These are phyloP conservation scores for Peromyscus leucopus DNA, from an alignment of 2,113 vertebrate genomes.

Conservation along the genomic window DNA sequence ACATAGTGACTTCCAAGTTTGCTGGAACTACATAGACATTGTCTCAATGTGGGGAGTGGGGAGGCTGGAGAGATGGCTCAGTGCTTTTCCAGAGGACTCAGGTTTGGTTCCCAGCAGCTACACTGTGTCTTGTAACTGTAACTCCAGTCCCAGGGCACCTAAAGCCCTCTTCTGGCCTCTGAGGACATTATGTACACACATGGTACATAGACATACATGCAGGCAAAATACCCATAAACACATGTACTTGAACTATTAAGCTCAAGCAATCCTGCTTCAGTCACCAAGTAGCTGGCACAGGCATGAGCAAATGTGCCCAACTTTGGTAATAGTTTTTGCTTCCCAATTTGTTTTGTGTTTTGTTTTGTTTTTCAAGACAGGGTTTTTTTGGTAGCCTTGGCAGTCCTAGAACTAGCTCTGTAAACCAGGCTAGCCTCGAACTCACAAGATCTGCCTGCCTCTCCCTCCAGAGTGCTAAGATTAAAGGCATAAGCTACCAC, in stretches of 20 bases:
- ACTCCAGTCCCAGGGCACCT: neutral
- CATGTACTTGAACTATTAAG: neutral
- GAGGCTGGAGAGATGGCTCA: neutral
- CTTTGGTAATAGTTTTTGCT: neutral
- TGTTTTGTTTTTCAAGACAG: neutral
- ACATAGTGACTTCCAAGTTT: neutral
- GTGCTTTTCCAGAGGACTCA: neutral
- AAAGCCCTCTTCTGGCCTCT: neutral
- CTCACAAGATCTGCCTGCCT: neutral
- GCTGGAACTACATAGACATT: neutral
- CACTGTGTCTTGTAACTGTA: neutral
- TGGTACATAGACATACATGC: neutral
- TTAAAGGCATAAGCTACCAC: neutral
- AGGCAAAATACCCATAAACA: neutral
- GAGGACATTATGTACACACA: neutral
- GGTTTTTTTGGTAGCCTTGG: neutral
- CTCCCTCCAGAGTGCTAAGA: neutral
- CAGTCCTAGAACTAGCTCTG: neutral
- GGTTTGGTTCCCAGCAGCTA: neutral
- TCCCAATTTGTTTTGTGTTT: neutral
- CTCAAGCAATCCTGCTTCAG: neutral
- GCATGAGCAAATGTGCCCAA: neutral
- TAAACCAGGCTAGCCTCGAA: neutral
- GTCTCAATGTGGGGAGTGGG: neutral
- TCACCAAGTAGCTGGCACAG: neutral